Conservation (phyloP, 1,140 invertebrate species). For the Diplogasteroides magnus region DNA sequence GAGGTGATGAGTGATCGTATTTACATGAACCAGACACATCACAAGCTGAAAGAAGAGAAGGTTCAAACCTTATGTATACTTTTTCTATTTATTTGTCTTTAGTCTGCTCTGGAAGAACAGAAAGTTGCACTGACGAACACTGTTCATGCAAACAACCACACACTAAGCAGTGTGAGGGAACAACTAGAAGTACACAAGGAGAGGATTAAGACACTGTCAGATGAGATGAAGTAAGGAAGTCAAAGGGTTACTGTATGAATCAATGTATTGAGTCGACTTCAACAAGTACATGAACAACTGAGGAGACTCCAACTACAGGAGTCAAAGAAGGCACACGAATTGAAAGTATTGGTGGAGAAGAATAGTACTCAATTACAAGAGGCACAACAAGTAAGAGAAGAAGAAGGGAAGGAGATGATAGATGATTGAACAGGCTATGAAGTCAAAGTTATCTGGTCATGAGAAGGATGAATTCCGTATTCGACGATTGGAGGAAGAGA, state of each 20-base stretch:
- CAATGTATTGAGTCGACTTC: too few relatives aligned
- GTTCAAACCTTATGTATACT: constrained; percentile 21
- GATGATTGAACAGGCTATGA: constrained; percentile 64
- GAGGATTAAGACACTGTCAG: not conserved
- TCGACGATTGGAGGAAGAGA: constrained; percentile 86
- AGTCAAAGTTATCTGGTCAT: constrained; percentile 86
- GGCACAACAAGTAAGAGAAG: constrained; percentile 59
- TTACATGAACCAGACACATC: constrained; percentile 33
- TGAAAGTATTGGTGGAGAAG: constrained; percentile 88
- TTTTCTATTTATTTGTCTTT: not conserved
- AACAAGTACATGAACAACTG: too few relatives aligned
- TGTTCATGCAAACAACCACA: not conserved
- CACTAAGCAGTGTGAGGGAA: not conserved
- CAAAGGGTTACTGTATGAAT: too few relatives aligned
- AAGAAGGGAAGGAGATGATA: constrained; percentile 60
- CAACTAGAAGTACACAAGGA: not conserved
- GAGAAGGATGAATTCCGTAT: constrained; percentile 95
- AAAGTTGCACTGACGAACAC: constrained; percentile 8
- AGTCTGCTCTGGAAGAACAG: constrained; percentile 9
- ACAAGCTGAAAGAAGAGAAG: constrained; percentile 83
- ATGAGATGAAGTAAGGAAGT: constrained; percentile 86
- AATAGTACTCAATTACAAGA: constrained; percentile 54
- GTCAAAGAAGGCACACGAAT: constrained; percentile 89
- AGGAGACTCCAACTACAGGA: constrained; percentile 88
- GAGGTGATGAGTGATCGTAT: constrained; percentile 80